Evolutionary conservation across 2,888 invertebrate species (phyloP), one percentile per base, ranked within the genome.

Genomic region (Pharmacophagus antenor): DNA sequence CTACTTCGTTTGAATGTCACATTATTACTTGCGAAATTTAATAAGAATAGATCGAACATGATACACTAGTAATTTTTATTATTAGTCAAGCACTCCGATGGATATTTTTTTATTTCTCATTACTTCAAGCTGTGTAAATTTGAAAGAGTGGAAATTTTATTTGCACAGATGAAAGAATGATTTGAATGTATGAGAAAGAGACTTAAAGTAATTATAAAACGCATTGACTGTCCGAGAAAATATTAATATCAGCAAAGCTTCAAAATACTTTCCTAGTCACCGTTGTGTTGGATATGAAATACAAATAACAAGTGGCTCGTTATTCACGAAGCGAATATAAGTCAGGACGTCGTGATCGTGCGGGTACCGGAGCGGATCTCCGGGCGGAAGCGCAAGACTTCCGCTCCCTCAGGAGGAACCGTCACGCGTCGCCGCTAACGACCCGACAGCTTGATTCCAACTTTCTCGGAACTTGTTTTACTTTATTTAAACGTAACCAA

Each of bases 321-420:
- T 46, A 56, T 61, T 61, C 56, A 48, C 52, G 42, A n/a, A 21
- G 61, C 52, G 48, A 49, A 15, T 27, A 10, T n/a, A 25, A 41
- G 55, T 62, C 56, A 53, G 56, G 49, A 54, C 57, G 62, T 59
- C 56, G 62, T 61, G 63, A 59, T 54, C 61, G 54, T 54, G 72
- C 73, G 74, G 72, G 76, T 65, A 64, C 60, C 70, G 72, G 74
- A 74, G 80, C 88, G 88, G 88, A 89, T 86, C 87, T 89, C 77
- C 87, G 87, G 84, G 69, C 78, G 88, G 88, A 87, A 86, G 81
- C 82, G 85, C 85, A 85, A 88, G 87, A 88, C 87, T 87, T 89
- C 88, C 88, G 88, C 83, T 87, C 88, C 88, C 82, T 80, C 82
- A 81, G 88, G 86, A 88, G 76, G 70, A 69, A 68, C 70, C 80